phyloP scores from a whole-genome alignment of 2,797 vertebrate species.

The Silurus lanzhouensis region DNA sequence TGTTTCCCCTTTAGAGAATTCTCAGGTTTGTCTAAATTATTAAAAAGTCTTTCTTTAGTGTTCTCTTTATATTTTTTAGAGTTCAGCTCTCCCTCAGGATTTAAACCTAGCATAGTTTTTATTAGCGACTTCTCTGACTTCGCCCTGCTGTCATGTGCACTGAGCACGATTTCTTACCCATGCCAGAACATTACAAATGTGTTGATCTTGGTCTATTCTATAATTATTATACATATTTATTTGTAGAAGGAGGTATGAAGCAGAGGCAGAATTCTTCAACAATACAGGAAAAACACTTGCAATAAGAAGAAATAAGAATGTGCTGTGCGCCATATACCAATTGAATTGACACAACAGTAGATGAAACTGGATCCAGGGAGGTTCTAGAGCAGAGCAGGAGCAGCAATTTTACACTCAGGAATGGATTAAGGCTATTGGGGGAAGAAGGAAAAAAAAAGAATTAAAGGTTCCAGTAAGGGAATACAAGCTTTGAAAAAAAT shows the following conservation, averaged over 20 bases:
- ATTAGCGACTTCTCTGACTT: not conserved
- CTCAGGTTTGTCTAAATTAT: not conserved
- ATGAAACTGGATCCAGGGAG: not conserved
- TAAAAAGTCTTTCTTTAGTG: not conserved
- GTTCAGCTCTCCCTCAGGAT: not conserved
- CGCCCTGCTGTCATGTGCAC: not conserved
- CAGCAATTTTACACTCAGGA: slow-evolving; percentile 6
- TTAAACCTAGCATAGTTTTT: not conserved
- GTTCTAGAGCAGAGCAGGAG: not conserved
- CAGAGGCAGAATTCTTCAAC: not conserved
- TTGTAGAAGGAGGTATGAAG: not conserved
- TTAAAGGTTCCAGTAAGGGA: not conserved
- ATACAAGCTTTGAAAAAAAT: not conserved
- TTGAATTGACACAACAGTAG: not conserved
- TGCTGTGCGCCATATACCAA: not conserved
- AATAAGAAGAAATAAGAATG: not conserved
- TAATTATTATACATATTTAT: not conserved
- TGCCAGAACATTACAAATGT: not conserved
- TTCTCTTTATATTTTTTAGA: not conserved
- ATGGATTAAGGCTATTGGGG: not conserved
- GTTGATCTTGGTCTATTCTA: not conserved
- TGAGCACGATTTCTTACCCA: not conserved
- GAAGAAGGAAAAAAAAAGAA: not conserved
- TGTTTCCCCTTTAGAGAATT: not conserved
- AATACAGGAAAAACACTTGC: not conserved